Evolutionary conservation across 2,888 invertebrate genomes (phyloP).

Genomic region (Cancer borealis): DNA sequence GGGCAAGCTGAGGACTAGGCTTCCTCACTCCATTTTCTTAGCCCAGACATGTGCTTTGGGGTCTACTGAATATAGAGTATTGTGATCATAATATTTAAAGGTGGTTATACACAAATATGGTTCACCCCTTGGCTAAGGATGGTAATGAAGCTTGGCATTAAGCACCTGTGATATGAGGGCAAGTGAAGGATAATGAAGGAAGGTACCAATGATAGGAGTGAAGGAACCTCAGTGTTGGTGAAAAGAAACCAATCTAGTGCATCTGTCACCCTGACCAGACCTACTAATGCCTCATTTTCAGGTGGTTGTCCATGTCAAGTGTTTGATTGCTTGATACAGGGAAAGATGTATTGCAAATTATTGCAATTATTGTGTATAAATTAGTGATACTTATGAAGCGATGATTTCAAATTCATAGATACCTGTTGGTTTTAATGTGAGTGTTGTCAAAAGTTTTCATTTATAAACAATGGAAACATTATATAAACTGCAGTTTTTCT

Average conservation of each 20-base stretch:
- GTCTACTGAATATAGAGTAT: not conserved
- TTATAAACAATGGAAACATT: not conserved
- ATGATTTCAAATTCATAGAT: no score
- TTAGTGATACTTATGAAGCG: not conserved
- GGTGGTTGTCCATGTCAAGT: not conserved
- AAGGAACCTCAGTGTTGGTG: not conserved
- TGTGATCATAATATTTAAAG: not conserved
- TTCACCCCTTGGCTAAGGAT: not conserved
- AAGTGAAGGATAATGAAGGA: not conserved
- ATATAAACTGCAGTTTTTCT: not conserved
- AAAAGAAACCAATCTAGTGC: not conserved
- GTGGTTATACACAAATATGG: not conserved
- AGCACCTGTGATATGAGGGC: not conserved
- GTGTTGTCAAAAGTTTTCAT: no score
- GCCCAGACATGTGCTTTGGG: not conserved
- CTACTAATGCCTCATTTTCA: not conserved
- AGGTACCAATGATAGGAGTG: not conserved
- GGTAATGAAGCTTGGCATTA: not conserved
- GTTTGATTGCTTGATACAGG: not conserved
- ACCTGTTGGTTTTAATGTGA: no score
- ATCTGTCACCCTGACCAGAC: slow-evolving; percentile 27
- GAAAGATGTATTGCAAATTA: not conserved
- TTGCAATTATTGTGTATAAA: not conserved
- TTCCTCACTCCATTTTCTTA: not conserved
- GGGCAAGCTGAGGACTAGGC: not conserved